phyloP scores from a whole-genome alignment of 2,888 invertebrate genomes.

The Endomychus coccineus region DNA sequence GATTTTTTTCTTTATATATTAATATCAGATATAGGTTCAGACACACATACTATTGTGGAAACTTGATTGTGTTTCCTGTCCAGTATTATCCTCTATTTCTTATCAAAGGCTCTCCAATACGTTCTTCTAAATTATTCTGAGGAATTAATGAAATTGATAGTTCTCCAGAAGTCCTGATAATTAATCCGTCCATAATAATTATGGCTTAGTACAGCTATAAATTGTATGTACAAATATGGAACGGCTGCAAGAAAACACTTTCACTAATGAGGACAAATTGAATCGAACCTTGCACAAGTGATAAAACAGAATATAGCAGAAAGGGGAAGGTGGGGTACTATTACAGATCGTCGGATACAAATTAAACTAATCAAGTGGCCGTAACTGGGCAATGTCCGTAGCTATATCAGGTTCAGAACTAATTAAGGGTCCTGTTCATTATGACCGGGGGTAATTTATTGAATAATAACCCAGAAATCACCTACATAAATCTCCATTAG shows the following conservation, averaged over 20 bases:
- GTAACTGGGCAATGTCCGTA: slow-evolving; percentile 39
- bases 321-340: slow-evolving; percentile 18
- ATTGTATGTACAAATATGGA: not conserved
- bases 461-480: slow-evolving; percentile 44
- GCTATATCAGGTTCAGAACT: slow-evolving; percentile 39
- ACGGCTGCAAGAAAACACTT: slow-evolving; percentile 12
- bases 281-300: slow-evolving; percentile 11
- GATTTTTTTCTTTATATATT: too few species aligned
- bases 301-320: not conserved
- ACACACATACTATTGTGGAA: too few species aligned
- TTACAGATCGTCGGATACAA: slow-evolving; percentile 37
- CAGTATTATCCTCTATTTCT: too few species aligned
- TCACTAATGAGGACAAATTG: slow-evolving; percentile 21
- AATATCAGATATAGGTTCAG: too few species aligned
- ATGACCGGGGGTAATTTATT: slow-evolving; percentile 42
- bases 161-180: too few species aligned
- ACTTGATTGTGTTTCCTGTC: too few species aligned
- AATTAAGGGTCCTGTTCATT: slow-evolving; percentile 42
- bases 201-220: too few species aligned
- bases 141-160: too few species aligned
- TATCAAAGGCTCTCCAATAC: too few species aligned
- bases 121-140: too few species aligned
- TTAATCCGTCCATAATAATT: too few species aligned
- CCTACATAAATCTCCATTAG: slow-evolving; percentile 44
- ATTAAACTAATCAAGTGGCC: slow-evolving; percentile 43